These are phyloP conservation scores for Calephelis perditalis DNA, from an alignment of 2,888 invertebrate species.

Conservation along the genomic window DNA sequence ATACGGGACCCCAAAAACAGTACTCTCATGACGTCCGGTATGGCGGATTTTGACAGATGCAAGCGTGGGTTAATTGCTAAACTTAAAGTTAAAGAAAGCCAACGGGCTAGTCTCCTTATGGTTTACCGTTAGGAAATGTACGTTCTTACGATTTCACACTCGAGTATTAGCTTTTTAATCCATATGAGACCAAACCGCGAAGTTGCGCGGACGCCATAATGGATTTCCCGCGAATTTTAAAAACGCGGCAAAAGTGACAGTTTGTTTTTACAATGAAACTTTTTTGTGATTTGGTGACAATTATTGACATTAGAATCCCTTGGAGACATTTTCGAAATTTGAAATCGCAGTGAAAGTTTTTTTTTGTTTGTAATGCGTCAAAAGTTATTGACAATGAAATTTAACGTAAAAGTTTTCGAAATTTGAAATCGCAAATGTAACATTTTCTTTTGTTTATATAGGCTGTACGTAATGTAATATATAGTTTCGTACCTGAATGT, in stretches of 20 bases:
- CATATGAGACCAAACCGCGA: slow-evolving; percentile 36
- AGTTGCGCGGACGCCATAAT: slow-evolving; percentile 47
- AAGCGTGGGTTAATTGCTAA: slow-evolving; percentile 18
- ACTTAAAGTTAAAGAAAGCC: slow-evolving; percentile 37
- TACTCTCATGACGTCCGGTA: slow-evolving; percentile 2
- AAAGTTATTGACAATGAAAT: neutral
- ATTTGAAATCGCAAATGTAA: slow-evolving; percentile 20
- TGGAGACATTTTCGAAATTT: slow-evolving; percentile 7
- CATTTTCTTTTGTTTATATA: slow-evolving; percentile 22
- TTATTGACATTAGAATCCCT: neutral
- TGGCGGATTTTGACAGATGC: slow-evolving; percentile 22
- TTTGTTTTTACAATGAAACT: slow-evolving; percentile 29
- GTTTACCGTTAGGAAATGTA: slow-evolving; percentile 61
- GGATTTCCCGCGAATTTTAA: slow-evolving; percentile 31
- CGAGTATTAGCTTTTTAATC: slow-evolving; percentile 41
- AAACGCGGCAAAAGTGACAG: slow-evolving; percentile 30
- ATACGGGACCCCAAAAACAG: slow-evolving; percentile 4
- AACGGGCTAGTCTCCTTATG: slow-evolving; percentile 37
- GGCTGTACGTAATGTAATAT: slow-evolving; percentile 14
- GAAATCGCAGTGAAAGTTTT: neutral
- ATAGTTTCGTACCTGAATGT: slow-evolving; percentile 31
- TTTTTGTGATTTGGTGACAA: neutral
- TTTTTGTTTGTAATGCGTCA: slow-evolving; percentile 12
- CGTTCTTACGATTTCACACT: slow-evolving; percentile 61
- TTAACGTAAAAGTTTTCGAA: neutral